phyloP scores from a whole-genome alignment of 2,888 invertebrate genomes.

The Chrysolina americana region DNA sequence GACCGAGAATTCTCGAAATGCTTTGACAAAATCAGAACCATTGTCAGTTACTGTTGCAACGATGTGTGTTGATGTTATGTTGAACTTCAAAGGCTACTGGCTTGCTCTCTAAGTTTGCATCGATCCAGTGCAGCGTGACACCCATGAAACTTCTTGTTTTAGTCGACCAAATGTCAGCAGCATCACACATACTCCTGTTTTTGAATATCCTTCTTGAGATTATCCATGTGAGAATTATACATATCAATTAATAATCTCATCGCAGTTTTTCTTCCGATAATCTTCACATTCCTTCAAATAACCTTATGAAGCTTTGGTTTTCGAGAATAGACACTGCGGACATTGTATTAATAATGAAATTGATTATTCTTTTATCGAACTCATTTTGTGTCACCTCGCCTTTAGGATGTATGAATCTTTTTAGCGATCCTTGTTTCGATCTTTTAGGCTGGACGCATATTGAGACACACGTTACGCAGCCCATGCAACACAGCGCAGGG shows the following conservation, averaged over 20 bases:
- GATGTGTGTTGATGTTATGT: slow-evolving; percentile 30
- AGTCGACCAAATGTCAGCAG: slow-evolving; percentile 36
- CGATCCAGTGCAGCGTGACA: slow-evolving; percentile 20
- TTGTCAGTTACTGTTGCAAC: slow-evolving; percentile 42
- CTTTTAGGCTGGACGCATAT: too few relatives aligned
- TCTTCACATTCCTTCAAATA: neutral
- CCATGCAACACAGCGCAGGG: too few relatives aligned
- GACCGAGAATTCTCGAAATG: slow-evolving; percentile 39
- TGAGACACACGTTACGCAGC: too few relatives aligned
- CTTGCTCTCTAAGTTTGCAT: slow-evolving; percentile 33
- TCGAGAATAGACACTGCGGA: slow-evolving; percentile 10
- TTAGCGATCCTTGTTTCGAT: slow-evolving; percentile 14
- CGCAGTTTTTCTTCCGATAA: slow-evolving; percentile 3
- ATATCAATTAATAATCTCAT: slow-evolving; percentile 23
- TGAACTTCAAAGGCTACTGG: slow-evolving; percentile 36
- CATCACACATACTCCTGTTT: slow-evolving; percentile 19
- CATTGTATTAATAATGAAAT: slow-evolving; percentile 14
- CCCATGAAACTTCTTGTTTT: slow-evolving; percentile 37
- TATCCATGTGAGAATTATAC: slow-evolving; percentile 27
- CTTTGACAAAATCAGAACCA: slow-evolving; percentile 45
- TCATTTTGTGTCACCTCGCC: slow-evolving; percentile 8
- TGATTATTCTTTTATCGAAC: slow-evolving; percentile 13
- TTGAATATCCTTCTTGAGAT: slow-evolving; percentile 24
- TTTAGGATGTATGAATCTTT: slow-evolving; percentile 15
- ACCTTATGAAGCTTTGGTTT: neutral